Conservation (phyloP, 2,888 invertebrate species). For the Chydorus sphaericus region DNA sequence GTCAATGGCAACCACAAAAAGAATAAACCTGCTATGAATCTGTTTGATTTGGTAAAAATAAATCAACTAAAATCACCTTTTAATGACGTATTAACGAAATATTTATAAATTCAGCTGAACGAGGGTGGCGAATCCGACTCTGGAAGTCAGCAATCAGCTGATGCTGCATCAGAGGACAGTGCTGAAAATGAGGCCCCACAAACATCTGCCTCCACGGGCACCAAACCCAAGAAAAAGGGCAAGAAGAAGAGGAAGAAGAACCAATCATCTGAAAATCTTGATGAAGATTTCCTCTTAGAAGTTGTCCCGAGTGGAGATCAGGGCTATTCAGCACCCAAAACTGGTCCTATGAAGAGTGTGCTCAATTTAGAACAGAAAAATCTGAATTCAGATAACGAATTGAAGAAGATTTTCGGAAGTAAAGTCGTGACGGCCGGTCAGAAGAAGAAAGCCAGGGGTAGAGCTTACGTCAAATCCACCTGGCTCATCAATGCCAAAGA, state of each 20-base stretch:
- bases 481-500: conserved; percentile 54
- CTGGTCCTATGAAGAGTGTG: conserved; percentile 31
- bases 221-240: conserved; percentile 40
- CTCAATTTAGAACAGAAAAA: conserved; percentile 51
- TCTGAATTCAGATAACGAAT: conserved; percentile 63
- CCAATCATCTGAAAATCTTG: conserved; percentile 17
- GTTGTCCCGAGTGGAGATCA: background rate
- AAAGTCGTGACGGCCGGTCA: conserved; percentile 54
- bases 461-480: conserved; percentile 42
- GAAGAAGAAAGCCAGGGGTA: conserved; percentile 30
- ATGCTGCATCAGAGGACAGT: conserved; percentile 30
- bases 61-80: no score
- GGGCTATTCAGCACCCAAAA: background rate
- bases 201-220: no score
- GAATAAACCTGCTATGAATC: conserved; percentile 30
- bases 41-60: conserved; percentile 58
- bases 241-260: conserved; percentile 44
- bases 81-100: conserved; percentile 13
- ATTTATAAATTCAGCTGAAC: conserved; percentile 37
- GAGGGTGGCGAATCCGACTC: conserved; percentile 50
- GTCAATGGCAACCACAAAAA: conserved; percentile 22
- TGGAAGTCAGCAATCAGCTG: conserved; percentile 51
- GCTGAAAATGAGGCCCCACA: background rate
- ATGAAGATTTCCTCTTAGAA: conserved; percentile 3
- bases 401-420: conserved; percentile 65